Evolutionary conservation across 1,140 invertebrate genomes (phyloP), one percentile per base, ranked within the genome.

Genomic region (Tetragonula clypearis): DNA sequence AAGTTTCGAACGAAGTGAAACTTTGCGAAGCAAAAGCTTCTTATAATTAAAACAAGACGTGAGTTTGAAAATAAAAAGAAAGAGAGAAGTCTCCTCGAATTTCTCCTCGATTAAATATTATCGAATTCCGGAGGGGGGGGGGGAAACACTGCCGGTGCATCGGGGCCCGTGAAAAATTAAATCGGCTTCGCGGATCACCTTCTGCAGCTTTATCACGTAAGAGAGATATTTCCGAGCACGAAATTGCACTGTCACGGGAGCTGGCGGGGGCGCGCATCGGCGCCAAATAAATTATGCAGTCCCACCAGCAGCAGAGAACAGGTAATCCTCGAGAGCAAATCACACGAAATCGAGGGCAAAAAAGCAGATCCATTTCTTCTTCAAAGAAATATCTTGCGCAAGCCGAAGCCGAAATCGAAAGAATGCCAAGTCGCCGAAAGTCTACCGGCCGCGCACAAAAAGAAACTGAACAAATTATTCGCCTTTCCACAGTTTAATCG

Each of bases 201-300:
- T 41, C 5, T 23, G 11, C 35, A 14, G 14, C 15, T 23, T 26
- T 49, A 49, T 53, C 60, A 78, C 41, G 75, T 66, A 65, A 26
- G 35, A 49, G 11, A 55, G 78, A 69, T n/a, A 62, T 55, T 9
- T 79, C 35, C 65, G 2, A 79, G 65, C 53, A n/a, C n/a, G 69
- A 79, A 55, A 79, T 55, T 30, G 49, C 41, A n/a, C 41, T 15
- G 65, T 79, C 77, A 68, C 58, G 35, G 23, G 26, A 79, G 12
- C n/a, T 30, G 30, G 30, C 1, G 30, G 14, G 21, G 53, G 1
- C 58, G 1, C 58, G 60, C 53, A 53, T 58, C 69, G 26, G 9
- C n/a, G 9, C n/a, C 35, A 58, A 73, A 62, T 71, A 73, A 79
- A 81, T 81, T 73, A 72, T 73, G 69, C 79, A 62, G 26, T 30